Percentiles rank a stretch among this genome's conserved stretches.
Evolutionary conservation across 2,888 invertebrate genomes (phyloP).

Genomic region (Agrochola litura): DNA sequence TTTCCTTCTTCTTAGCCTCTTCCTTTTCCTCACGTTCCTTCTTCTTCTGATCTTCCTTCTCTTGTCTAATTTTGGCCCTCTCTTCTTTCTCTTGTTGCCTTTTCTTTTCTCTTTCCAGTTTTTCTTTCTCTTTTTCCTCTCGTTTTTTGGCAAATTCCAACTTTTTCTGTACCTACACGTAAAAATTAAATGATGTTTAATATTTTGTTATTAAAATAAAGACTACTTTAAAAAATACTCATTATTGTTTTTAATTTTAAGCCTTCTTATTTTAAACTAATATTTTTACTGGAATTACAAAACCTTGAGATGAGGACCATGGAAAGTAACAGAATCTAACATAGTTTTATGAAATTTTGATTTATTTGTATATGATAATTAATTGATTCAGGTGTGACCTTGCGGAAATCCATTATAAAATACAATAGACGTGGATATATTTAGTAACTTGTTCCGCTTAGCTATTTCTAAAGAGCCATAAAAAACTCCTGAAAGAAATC

Average conservation of each 20-base stretch:
- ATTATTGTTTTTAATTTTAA: background rate
- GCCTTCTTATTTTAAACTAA: background rate
- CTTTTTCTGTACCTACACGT: slow-evolving; percentile 89
- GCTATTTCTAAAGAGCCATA: too few species aligned
- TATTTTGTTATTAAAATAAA: background rate
- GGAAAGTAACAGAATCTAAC: background rate
- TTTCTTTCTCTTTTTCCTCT: slow-evolving; percentile 89
- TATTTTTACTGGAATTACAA: background rate
- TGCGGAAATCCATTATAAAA: too few species aligned
- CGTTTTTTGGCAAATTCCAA: slow-evolving; percentile 90
- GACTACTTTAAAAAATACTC: background rate
- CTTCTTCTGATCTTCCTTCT: slow-evolving; percentile 84
- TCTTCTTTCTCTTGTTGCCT: slow-evolving; percentile 88
- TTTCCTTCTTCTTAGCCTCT: slow-evolving; percentile 84
- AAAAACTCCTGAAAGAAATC: too few species aligned
- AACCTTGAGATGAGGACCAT: background rate
- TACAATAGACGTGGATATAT: too few species aligned
- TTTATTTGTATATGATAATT: background rate
- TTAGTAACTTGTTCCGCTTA: too few species aligned
- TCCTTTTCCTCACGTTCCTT: slow-evolving; percentile 86
- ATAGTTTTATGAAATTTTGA: background rate
- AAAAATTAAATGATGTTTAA: too few species aligned
- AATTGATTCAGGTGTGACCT: too few species aligned
- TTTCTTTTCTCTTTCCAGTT: slow-evolving; percentile 84
- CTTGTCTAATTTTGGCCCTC: slow-evolving; percentile 83